Evolutionary conservation across 2,888 invertebrate species (phyloP).

Genomic region (Oscheius sp.): DNA sequence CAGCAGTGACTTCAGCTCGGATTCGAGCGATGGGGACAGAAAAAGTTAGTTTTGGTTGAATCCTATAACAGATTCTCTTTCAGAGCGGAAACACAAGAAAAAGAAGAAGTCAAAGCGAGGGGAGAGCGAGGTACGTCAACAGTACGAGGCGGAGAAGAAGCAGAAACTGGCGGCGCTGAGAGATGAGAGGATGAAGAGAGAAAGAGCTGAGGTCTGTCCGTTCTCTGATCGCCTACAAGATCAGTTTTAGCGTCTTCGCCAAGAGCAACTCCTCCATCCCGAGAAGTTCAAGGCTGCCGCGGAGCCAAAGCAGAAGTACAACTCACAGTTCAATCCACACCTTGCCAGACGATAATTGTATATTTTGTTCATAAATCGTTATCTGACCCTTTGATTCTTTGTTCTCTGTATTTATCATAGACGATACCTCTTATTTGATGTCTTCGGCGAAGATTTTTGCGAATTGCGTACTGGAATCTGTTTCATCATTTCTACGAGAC

Average conservation of each 20-base stretch:
- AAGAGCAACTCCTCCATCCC: conserved; percentile 79
- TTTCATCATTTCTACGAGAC: too few species aligned
- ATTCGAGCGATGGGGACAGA: conserved; percentile 16
- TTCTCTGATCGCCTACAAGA: background rate
- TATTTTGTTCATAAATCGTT: background rate
- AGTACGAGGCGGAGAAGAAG: conserved; percentile 15
- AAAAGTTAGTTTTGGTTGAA: conserved; percentile 16
- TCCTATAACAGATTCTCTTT: background rate
- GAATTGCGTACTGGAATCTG: too few species aligned
- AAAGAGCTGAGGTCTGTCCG: conserved; percentile 82
- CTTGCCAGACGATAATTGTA: conserved; percentile 37
- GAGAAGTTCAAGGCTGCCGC: conserved; percentile 73
- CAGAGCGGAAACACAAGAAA: conserved; percentile 40
- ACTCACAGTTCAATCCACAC: conserved; percentile 93
- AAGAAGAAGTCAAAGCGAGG: conserved; percentile 38
- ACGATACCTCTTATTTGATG: background rate
- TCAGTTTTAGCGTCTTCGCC: conserved; percentile 37
- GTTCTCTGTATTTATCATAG: background rate
- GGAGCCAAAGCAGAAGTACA: conserved; percentile 84
- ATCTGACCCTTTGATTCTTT: too few species aligned
- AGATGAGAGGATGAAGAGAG: conserved; percentile 84
- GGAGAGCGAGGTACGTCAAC: conserved; percentile 38
- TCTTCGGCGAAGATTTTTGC: background rate
- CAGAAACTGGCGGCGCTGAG: conserved; percentile 74
- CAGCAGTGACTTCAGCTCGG: background rate